Evolutionary conservation across 2,797 vertebrate species (phyloP), one percentile per base, ranked within the genome.

Genomic region (Danionella dracula): DNA sequence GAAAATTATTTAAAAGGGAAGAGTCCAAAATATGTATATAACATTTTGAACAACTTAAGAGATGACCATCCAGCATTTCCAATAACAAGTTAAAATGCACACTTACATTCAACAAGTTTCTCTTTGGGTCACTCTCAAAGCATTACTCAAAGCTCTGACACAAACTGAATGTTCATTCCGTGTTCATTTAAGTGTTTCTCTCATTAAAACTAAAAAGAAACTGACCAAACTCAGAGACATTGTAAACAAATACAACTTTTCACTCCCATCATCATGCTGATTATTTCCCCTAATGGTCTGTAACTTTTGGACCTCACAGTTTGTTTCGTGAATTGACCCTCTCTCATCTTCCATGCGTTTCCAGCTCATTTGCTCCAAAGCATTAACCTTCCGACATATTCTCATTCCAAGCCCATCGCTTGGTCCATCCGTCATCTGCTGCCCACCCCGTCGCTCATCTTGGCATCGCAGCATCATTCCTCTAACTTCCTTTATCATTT

Each of bases 321-420:
- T 46, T 56, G 34, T 37, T 44, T 45, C 45, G 40, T 1, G 4
- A 29, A 1, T 45, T 53, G 54, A 45, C 69, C 51, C 55, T 49
- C 48, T 38, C 35, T 53, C 37, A 51, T 61, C 74, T 75, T 50
- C 31, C 70, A 59, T 41, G 2, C 74, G 76, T 65, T 60, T 54
- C 72, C 62, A 44, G 51, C 66, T 75, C 34, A 57, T 78, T 71
- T 68, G 75, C 78, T 80, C 79, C 74, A 69, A 77, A 66, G 75
- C 81, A 83, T 85, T 83, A 85, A 84, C 80, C 75, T 82, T 79
- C 21, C 20, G 21, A 56, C 51, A 66, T 66, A 45, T 38, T 38
- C 41, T 32, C 42, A 66, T 46, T 84, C 69, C 61, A 70, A 68
- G 71, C 53, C 34, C 64, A 32, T 57, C 53, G 49, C 21, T 29